phyloP scores from a whole-genome alignment of 1,140 invertebrate species.

The Lordiphosa mommai region DNA sequence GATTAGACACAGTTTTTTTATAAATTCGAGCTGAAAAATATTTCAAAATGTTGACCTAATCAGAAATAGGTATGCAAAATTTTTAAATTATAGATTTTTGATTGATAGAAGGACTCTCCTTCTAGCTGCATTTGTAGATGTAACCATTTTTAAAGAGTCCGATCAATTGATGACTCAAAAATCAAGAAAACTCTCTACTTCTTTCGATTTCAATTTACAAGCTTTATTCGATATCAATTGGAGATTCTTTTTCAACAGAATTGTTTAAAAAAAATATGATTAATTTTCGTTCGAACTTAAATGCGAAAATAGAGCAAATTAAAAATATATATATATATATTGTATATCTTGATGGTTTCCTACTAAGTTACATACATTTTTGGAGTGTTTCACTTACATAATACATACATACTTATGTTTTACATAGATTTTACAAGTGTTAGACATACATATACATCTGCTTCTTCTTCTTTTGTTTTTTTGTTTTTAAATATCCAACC shows the following conservation, averaged over 20 bases:
- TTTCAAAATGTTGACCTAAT: no score
- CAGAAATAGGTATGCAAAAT: no score
- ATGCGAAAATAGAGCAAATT: conserved; percentile 33
- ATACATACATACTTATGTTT: conserved; percentile 65
- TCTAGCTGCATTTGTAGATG: no score
- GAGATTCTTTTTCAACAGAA: conserved; percentile 28
- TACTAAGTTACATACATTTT: conserved; percentile 66
- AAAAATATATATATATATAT: no score
- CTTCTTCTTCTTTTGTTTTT: no score
- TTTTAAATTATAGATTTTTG: no score
- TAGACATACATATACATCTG: conserved; percentile 60
- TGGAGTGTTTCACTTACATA: conserved; percentile 66
- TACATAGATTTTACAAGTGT: conserved; percentile 66
- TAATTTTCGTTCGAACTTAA: conserved; percentile 11
- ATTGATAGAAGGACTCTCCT: no score
- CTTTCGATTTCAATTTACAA: conserved; percentile 57
- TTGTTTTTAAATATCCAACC: conserved; percentile 34
- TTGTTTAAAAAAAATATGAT: conserved; percentile 11
- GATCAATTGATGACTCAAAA: no score
- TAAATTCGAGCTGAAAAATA: no score
- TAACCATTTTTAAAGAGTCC: no score
- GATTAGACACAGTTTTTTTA: no score
- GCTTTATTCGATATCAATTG: conserved; percentile 57
- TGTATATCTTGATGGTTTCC: conserved; percentile 14
- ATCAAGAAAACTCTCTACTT: no score